Base-by-base conservation (phyloP, 2,113 vertebrate genomes). In the Toxostoma redivivum region DNA sequence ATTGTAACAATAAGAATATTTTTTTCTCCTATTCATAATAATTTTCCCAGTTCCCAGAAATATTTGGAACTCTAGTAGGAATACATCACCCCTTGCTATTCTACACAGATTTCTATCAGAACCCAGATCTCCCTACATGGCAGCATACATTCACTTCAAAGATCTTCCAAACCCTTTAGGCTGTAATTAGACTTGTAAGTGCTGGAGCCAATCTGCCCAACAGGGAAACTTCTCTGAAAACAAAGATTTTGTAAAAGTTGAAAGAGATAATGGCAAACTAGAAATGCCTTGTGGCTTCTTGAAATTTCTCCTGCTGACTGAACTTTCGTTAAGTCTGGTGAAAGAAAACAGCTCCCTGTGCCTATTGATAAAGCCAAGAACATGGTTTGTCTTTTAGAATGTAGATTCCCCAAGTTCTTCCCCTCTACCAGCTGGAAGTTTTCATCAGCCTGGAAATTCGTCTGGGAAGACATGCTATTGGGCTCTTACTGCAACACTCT, bases 181-280 rank as follows among this genome's bases (percentile, higher is more conserved):
- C 85, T 86, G 82, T 84, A 96, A 97, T 94, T 95, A 95, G 56
- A 88, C 31, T 78, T 64, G 12, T 56, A 86, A 92, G 65, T 76
- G 64, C 80, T 81, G 88, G 92, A 91, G 86, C 89, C 83, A 89
- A 92, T 95, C 92, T 97, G 66, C 86, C 88, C 90, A 86, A 87
- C 50, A 86, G 81, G 65, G n/a, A 94, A 95, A 87, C 53, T 91
- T 91, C 62, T 92, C 73, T 66, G 57, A 87, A 92, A 89, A 94
- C 30, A 93, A 88, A 76, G 70, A 42, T 72, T 89, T 81, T 94
- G 81, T 65, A 51, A n/a, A 90, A 61, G 82, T 64, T 93, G 71
- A 88, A 93, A 91, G 84, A 93, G 88, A 83, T 10, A 2, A 67
- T n/a, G 79, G 85, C 53, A 77, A 93, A 86, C 94, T 94, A 94